A percentile compares a stretch with the other conserved stretches of the same genome.
phyloP scores from a whole-genome alignment of 37 sponge, comb jelly and placozoan species.

The Crambe crambe region DNA sequence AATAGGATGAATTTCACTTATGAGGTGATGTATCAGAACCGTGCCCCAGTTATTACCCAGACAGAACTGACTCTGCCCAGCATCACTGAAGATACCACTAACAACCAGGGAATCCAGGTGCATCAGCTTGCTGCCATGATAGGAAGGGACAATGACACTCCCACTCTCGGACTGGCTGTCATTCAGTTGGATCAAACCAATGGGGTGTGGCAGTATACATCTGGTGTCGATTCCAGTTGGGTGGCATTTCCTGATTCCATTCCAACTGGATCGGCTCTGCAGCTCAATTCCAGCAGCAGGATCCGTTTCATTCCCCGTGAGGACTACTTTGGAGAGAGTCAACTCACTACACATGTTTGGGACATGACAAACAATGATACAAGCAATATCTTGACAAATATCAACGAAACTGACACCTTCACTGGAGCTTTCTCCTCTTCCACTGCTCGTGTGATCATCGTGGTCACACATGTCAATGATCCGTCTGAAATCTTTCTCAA shows the following conservation, averaged over 20 bases:
- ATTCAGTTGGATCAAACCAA: background rate
- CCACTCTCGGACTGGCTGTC: constrained; percentile 32
- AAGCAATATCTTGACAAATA: background rate
- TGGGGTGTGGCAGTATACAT: constrained; percentile 55
- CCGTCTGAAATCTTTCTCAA: constrained; percentile 34
- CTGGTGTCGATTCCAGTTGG: constrained; percentile 9
- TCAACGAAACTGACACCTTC: constrained; percentile 19
- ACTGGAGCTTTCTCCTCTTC: constrained; percentile 49
- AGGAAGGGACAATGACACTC: constrained; percentile 32
- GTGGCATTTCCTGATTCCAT: constrained; percentile 12
- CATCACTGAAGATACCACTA: constrained; percentile 32
- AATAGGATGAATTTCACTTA: constrained; percentile 33
- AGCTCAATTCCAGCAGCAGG: background rate
- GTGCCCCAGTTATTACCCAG: constrained; percentile 33
- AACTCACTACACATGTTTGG: constrained; percentile 34
- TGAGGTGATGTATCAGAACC: constrained; percentile 51
- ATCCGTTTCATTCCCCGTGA: constrained; percentile 38
- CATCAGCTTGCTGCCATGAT: background rate
- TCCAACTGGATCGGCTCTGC: constrained; percentile 6
- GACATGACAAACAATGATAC: constrained; percentile 24
- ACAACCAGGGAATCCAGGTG: constrained; percentile 16
- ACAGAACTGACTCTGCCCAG: constrained; percentile 1
- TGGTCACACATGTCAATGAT: constrained; percentile 39
- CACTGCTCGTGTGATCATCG: background rate
- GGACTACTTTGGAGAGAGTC: constrained; percentile 26